These are phyloP conservation scores for Manis javanica DNA, from an alignment of 2,797 vertebrate genomes.

Conservation along the genomic window DNA sequence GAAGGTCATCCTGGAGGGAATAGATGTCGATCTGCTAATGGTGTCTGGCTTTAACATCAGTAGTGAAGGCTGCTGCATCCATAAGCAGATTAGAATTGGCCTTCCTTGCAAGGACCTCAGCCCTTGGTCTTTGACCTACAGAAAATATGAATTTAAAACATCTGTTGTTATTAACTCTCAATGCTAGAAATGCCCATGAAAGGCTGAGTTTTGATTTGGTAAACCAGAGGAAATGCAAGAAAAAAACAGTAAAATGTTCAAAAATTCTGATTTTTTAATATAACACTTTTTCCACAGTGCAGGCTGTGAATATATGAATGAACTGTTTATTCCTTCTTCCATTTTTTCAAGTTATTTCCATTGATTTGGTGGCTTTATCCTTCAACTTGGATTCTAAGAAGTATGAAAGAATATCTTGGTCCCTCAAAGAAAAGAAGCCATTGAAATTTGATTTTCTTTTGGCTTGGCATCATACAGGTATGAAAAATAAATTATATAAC, in stretches of 20 bases:
- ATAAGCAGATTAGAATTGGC: background rate
- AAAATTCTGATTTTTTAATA: background rate
- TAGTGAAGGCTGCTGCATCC: background rate
- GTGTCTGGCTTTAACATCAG: background rate
- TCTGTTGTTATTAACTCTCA: background rate
- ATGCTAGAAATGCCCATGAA: background rate
- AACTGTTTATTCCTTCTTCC: conserved; percentile 51
- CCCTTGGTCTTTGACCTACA: conserved; percentile 16
- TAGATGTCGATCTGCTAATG: background rate
- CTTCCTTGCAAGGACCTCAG: background rate
- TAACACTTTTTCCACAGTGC: background rate
- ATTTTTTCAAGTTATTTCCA: conserved; percentile 91
- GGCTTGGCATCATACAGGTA: conserved; percentile 91
- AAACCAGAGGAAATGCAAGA: background rate
- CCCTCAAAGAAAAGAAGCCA: conserved; percentile 91
- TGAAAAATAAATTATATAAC: background rate
- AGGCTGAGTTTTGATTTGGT: conserved; percentile 34
- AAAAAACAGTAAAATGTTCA: background rate
- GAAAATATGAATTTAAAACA: background rate
- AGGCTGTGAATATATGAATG: background rate
- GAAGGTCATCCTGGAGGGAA: background rate
- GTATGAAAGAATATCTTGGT: conserved; percentile 89
- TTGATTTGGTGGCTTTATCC: conserved; percentile 90
- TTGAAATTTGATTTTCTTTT: conserved; percentile 93
- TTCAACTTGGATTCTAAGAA: conserved; percentile 90